A percentile compares a stretch with the other conserved stretches of the same genome.
Conservation (phyloP, 1,140 invertebrate genomes). For the Macrosteles quadrilineatus region DNA sequence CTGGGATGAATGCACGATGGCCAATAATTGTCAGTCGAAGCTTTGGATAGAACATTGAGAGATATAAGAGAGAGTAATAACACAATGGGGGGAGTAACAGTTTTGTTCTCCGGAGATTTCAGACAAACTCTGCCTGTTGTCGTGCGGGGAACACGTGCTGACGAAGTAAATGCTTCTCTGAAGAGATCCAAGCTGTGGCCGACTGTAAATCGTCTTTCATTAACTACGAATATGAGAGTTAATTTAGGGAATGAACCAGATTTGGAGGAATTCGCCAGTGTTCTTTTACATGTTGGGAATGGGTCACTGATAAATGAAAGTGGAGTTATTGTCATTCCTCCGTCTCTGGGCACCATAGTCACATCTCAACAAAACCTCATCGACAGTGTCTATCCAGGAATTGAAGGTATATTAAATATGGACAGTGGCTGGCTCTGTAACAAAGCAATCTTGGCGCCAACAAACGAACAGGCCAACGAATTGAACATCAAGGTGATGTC, state of each 20-base stretch:
- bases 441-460: neutral
- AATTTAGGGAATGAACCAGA: neutral
- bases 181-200: slow-evolving; percentile 50
- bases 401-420: neutral
- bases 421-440: neutral
- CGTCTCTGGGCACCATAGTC: too few relatives aligned
- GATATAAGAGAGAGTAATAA: neutral
- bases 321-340: too few relatives aligned
- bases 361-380: neutral
- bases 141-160: slow-evolving; percentile 36
- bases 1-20: slow-evolving; percentile 50
- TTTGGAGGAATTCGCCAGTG: too few relatives aligned
- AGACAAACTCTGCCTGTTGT: too few relatives aligned
- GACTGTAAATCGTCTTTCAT: neutral
- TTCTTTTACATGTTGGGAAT: too few relatives aligned
- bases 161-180: slow-evolving; percentile 49
- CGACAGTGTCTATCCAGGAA: neutral
- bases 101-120: slow-evolving; percentile 46
- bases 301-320: too few relatives aligned
- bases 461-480: neutral
- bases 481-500: neutral
- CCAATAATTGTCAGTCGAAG: too few relatives aligned
- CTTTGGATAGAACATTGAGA: slow-evolving; percentile 38
- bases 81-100: slow-evolving; percentile 42
- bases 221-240: too few relatives aligned